Base-by-base conservation (phyloP, 23 tunicate species). In the Corella eumyota region DNA sequence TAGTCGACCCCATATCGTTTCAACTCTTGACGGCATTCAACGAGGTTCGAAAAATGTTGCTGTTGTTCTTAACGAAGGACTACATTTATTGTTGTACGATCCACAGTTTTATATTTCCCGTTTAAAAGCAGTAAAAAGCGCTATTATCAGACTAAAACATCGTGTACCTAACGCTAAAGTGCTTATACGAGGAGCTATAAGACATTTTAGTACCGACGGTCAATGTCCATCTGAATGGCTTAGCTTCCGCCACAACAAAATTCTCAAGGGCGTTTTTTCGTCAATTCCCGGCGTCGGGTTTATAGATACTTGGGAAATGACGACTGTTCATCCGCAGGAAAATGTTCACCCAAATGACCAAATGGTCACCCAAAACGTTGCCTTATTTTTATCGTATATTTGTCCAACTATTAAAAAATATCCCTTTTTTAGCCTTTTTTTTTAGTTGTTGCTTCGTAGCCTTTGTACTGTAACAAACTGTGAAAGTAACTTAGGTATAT, bases 1-100 rank as follows among this genome's bases (percentile, higher is more conserved):
- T 22, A 50, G 58, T n/a, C 50, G 66, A 31, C 87, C 87, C 15
- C 70, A 62, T 40, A 70, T 79, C 15, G 87, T 72, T 32, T 34
- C 55, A 19, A 54, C 74, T 6, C 28, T 25, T 29, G 77, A 32
- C 5, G 30, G 48, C 17, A 76, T 58, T 3, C 59, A 36, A 1
- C n/a, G n/a, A n/a, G 55, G 62, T 4, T 46, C 58, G 24, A 17
- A 29, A 3, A 28, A 64, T 2, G 62, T 64, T 21, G 34, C 21
- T 17, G 71, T 74, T 4, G 64, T 74, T 53, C 55, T 74, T n/a
- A 74, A 64, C 19, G 31, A 64, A 19, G 80, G 71, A 1, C 50
- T 52, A 11, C 80, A 74, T 37, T 54, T 74, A 20, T 19, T 64
- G 21, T 29, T 27, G 6, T 64, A 64, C 40, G 44, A 74, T 9